A percentile compares a stretch with the other conserved stretches of the same genome.
phyloP scores from a whole-genome alignment of 2,797 vertebrate species.

The Pantherophis vulpinus region DNA sequence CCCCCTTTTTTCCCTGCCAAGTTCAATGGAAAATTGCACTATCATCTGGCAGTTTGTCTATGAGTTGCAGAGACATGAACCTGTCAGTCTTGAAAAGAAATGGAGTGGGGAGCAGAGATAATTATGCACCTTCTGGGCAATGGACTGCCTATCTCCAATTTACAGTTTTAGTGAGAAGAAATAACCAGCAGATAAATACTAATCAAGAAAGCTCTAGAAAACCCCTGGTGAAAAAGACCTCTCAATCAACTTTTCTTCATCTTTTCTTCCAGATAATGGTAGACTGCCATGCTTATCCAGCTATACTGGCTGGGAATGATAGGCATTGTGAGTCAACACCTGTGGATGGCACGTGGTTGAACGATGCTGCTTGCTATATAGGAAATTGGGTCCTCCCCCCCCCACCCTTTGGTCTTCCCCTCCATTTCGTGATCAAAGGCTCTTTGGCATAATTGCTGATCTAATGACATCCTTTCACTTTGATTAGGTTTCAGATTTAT shows the following conservation, averaged over 20 bases:
- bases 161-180: background rate
- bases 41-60: background rate
- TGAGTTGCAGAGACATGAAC: background rate
- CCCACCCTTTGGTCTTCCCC: constrained; percentile 23
- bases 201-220: background rate
- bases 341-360: background rate
- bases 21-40: background rate
- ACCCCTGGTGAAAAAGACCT: constrained; percentile 8
- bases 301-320: background rate
- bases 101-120: background rate
- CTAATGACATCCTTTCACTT: constrained; percentile 60
- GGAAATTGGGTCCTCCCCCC: constrained; percentile 56
- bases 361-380: constrained; percentile 40
- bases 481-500: constrained; percentile 42
- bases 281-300: background rate
- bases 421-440: constrained; percentile 65
- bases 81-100: background rate
- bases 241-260: background rate
- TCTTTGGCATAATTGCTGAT: constrained; percentile 60
- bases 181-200: background rate
- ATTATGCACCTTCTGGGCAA: background rate
- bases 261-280: background rate
- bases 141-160: background rate
- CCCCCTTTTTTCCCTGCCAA: background rate
- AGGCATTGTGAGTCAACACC: background rate